Percentiles rank a stretch among this genome's conserved stretches.
phyloP scores from a whole-genome alignment of 2,888 invertebrate genomes.

The Allophyes oxyacanthae region DNA sequence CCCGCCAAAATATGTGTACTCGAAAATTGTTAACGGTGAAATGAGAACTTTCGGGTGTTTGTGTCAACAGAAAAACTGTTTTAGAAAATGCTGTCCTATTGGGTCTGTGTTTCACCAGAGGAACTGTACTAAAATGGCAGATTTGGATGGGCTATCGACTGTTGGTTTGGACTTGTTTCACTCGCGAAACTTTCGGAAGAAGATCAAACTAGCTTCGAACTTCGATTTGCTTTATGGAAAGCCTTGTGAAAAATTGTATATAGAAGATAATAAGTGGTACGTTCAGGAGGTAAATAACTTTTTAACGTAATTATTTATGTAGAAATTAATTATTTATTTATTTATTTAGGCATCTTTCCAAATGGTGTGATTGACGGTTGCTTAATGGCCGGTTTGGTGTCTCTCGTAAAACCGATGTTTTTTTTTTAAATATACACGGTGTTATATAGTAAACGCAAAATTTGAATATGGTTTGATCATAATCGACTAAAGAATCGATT shows the following conservation, averaged over 20 bases:
- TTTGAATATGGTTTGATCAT: no score
- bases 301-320: neutral
- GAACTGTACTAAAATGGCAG: constrained; percentile 58
- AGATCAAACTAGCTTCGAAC: constrained; percentile 51
- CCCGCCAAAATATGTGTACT: constrained; percentile 66
- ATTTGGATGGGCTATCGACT: constrained; percentile 60
- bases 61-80: constrained; percentile 71
- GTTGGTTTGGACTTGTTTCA: constrained; percentile 65
- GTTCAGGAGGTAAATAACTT: constrained; percentile 72
- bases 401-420: no score
- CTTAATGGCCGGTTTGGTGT: no score
- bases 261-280: constrained; percentile 67
- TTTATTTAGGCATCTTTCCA: neutral
- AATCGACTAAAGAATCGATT: no score
- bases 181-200: constrained; percentile 53
- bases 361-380: no score
- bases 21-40: constrained; percentile 65
- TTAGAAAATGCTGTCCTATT: constrained; percentile 77
- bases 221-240: constrained; percentile 62
- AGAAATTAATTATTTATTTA: neutral
- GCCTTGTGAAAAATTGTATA: constrained; percentile 61
- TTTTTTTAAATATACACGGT: no score
- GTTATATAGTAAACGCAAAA: no score
- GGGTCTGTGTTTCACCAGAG: constrained; percentile 57
- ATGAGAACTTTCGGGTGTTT: constrained; percentile 72